Evolutionary conservation across 2,113 vertebrate genomes (phyloP), one percentile per base, ranked within the genome.

Genomic region (Orcinus orca): DNA sequence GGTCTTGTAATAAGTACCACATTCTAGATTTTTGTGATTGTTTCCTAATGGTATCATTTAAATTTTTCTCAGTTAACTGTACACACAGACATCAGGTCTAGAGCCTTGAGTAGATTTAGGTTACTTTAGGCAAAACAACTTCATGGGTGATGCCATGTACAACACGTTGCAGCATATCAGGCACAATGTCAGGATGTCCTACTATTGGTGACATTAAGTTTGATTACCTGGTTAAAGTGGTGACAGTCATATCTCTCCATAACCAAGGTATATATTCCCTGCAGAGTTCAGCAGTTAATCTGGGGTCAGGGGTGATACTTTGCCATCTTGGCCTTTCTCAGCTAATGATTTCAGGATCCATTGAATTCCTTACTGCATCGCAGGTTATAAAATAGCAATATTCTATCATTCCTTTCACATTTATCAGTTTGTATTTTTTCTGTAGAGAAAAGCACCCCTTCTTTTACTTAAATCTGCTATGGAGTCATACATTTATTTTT

Each of bases 21-120:
- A 7, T 95, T 88, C 70, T 95, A 31, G 31, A 68, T 87, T 96
- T 95, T 74, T 83, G 10, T 85, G 47, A 79, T 92, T 70, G 5
- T 81, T 96, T 94, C 23, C 41, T 71, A 88, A 88, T n/a, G 26
- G 33, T 47, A 9, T 88, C n/a, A 33, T 60, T 33, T 89, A 71
- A 67, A 8, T 60, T 71, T 88, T 84, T 67, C 25, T 90, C 3
- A 53, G 6, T 44, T 86, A 25, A 68, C 26, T 44, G 17, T 77
- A 47, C 6, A 88, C 82, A 4, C 11, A 82, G 44, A 73, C 8
- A 79, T 62, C 36, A 70, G 6, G 2, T 18, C 29, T 62, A 25
- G 10, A 18, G 4, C 8, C 62, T 96, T 33, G 18, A 58, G 26
- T 88, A 73, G 60, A 79, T 88, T 65, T 41, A 88, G 33, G 18